Conservation (phyloP, 2,888 invertebrate species). For the Onchidella celtica region DNA sequence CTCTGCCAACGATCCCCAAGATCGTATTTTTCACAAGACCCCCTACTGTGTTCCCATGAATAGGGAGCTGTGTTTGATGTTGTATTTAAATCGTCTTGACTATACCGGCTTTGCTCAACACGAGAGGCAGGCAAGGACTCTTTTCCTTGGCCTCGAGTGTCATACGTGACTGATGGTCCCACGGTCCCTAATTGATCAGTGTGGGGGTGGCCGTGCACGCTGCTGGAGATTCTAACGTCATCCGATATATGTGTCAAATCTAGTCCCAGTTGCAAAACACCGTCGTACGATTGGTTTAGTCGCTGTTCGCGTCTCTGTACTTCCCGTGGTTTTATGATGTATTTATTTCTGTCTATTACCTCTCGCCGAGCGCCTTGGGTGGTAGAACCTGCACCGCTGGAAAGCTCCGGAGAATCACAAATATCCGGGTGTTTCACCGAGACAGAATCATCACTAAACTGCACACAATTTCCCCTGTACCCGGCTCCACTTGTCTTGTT, state of each 20-base stretch:
- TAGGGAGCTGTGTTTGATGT: neutral
- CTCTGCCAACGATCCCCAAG: neutral
- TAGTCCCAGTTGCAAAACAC: neutral
- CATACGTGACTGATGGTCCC: neutral
- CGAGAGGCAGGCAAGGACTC: neutral
- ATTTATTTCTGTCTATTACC: slow-evolving; percentile 22
- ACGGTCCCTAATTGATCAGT: neutral
- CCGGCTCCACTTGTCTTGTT: neutral
- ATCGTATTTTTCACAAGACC: neutral
- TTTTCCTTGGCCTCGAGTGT: neutral
- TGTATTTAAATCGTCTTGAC: neutral
- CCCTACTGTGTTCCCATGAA: neutral
- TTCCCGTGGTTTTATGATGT: slow-evolving; percentile 4
- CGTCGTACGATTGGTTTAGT: neutral
- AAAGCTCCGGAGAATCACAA: neutral
- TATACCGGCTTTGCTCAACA: neutral
- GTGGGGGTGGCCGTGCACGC: neutral
- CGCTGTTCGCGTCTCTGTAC: neutral
- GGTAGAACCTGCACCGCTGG: neutral
- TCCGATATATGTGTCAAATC: neutral
- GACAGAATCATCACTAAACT: neutral
- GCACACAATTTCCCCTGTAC: neutral
- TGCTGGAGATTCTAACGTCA: neutral
- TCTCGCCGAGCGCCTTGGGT: neutral
- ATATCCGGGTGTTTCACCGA: neutral